Conservation (phyloP, 2,113 vertebrate species). For the Phalacrocorax brasilianus region DNA sequence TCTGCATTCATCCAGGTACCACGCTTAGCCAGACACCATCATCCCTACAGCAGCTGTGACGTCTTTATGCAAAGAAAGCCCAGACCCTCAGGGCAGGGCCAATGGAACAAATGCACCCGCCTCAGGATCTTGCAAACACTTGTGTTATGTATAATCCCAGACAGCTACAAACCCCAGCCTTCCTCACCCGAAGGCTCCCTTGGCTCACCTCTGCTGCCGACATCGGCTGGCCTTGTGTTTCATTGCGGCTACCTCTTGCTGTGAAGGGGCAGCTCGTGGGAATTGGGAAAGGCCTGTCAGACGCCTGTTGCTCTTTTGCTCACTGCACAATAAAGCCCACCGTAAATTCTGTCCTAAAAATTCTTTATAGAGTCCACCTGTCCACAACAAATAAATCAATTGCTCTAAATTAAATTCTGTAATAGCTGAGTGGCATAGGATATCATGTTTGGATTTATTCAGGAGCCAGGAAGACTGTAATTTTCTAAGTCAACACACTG, state of each 20-base stretch:
- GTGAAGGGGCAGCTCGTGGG: neutral
- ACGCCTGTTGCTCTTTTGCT: constrained; percentile 7
- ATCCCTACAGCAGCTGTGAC: neutral
- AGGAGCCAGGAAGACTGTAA: constrained; percentile 69
- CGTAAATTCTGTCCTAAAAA: constrained; percentile 64
- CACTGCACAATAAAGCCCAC: constrained; percentile 7
- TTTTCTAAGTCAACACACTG: constrained; percentile 76
- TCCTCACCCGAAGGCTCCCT: neutral
- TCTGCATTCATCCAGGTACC: neutral
- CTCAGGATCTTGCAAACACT: fast-evolving
- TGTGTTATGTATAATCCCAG: neutral
- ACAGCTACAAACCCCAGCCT: neutral
- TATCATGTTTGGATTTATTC: constrained; percentile 69
- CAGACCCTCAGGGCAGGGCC: neutral
- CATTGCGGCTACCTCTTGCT: neutral
- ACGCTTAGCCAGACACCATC: neutral
- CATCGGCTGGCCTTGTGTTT: neutral
- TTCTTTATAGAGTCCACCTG: constrained; percentile 75
- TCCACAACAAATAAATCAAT: constrained; percentile 75
- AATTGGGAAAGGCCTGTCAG: neutral
- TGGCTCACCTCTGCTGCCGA: neutral
- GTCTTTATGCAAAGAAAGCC: neutral
- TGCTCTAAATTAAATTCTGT: constrained; percentile 76
- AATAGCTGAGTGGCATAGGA: constrained; percentile 65
- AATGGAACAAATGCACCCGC: neutral